phyloP scores from a whole-genome alignment of 1,140 invertebrate genomes.

The Holotrichia oblita region DNA sequence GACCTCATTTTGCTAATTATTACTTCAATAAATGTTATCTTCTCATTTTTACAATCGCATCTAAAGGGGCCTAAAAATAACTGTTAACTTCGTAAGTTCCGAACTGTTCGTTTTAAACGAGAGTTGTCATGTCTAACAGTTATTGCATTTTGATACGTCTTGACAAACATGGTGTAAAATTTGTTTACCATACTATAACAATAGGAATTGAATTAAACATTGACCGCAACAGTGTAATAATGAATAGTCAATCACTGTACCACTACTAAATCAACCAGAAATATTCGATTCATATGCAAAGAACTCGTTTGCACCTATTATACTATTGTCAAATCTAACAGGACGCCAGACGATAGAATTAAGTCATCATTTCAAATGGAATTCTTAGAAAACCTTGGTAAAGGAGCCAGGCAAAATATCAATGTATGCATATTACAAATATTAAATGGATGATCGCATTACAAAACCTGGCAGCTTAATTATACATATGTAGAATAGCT shows the following conservation, averaged over 20 bases:
- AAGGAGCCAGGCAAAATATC: neutral
- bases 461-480: too few relatives aligned
- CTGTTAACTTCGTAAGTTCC: too few relatives aligned
- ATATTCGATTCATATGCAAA: constrained; percentile 21
- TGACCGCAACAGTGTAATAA: neutral
- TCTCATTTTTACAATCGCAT: too few relatives aligned
- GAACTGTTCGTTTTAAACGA: too few relatives aligned
- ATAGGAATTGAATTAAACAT: constrained; percentile 3
- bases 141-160: neutral
- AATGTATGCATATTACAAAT: too few relatives aligned
- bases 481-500: too few relatives aligned
- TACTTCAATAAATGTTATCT: too few relatives aligned
- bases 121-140: neutral
- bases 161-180: neutral
- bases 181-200: neutral
- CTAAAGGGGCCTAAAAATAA: too few relatives aligned
- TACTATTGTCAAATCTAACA: constrained; percentile 6
- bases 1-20: neutral
- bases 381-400: neutral
- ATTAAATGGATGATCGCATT: too few relatives aligned
- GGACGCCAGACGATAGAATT: neutral
- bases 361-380: neutral
- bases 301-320: constrained; percentile 1
- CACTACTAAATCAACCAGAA: neutral
- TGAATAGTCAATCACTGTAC: neutral